Conservation (phyloP, 2,797 vertebrate genomes). For the Coregonus sp. region DNA sequence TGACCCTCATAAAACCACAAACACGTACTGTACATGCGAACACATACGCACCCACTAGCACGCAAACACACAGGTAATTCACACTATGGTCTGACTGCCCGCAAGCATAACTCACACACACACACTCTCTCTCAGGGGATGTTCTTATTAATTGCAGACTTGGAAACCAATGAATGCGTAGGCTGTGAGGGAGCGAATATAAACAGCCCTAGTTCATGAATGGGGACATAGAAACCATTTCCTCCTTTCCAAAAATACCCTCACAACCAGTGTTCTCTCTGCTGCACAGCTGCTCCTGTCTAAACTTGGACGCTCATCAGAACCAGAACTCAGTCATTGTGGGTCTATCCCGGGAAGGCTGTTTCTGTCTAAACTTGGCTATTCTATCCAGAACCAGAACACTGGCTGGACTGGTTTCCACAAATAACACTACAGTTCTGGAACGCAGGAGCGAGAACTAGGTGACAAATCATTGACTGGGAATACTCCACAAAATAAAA, state of each 20-base stretch:
- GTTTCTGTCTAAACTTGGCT: not conserved
- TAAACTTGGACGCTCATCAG: not conserved
- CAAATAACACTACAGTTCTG: not conserved
- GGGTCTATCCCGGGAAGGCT: not conserved
- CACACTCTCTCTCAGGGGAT: not conserved
- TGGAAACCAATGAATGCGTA: not conserved
- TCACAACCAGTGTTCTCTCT: not conserved
- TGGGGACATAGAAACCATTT: not conserved
- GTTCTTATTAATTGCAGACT: too few relatives aligned
- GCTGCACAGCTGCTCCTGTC: not conserved
- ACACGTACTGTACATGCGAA: not conserved
- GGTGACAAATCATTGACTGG: not conserved
- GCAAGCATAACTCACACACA: slow-evolving; percentile 3
- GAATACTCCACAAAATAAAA: not conserved
- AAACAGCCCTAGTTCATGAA: not conserved
- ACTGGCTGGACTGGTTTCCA: not conserved
- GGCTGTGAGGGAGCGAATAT: not conserved
- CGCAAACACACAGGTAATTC: not conserved
- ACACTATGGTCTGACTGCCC: not conserved
- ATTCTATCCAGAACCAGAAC: not conserved
- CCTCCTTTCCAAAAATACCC: slow-evolving; percentile 1
- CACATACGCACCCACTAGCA: not conserved
- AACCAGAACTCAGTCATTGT: slow-evolving; percentile 2
- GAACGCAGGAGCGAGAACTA: not conserved
- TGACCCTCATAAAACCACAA: not conserved